Conservation (phyloP, 2,888 invertebrate genomes). For the Rhimphoctona megacephalus region DNA sequence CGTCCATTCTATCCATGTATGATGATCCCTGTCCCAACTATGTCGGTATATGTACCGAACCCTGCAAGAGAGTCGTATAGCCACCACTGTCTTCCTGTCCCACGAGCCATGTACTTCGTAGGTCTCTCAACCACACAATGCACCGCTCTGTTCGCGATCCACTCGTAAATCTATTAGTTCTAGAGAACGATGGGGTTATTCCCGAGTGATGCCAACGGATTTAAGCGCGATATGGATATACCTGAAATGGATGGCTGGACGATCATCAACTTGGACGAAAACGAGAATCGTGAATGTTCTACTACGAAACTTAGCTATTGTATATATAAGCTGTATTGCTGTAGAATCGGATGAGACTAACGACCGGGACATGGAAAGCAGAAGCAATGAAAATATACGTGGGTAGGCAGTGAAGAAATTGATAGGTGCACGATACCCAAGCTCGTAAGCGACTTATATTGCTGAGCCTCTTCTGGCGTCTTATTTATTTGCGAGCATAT, state of each 20-base stretch:
- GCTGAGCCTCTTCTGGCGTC: slow-evolving; percentile 46
- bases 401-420: slow-evolving; percentile 56
- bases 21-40: slow-evolving; percentile 46
- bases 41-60: background rate
- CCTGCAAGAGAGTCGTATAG: slow-evolving; percentile 43
- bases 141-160: slow-evolving; percentile 70
- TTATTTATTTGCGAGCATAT: slow-evolving; percentile 61
- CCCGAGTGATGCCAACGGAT: slow-evolving; percentile 54
- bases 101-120: slow-evolving; percentile 41
- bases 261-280: slow-evolving; percentile 42
- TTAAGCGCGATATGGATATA: slow-evolving; percentile 26
- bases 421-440: slow-evolving; percentile 56
- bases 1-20: slow-evolving; percentile 51
- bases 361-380: slow-evolving; percentile 42
- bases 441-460: slow-evolving; percentile 34
- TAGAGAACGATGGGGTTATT: slow-evolving; percentile 75
- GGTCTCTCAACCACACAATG: slow-evolving; percentile 68
- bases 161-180: slow-evolving; percentile 78
- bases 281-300: slow-evolving; percentile 20
- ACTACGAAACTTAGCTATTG: slow-evolving; percentile 19
- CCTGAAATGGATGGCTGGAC: slow-evolving; percentile 20
- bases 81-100: slow-evolving; percentile 61
- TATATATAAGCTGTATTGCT: background rate
- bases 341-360: slow-evolving; percentile 26
- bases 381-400: slow-evolving; percentile 35